phyloP scores from a whole-genome alignment of 2,797 vertebrate species.

The Oreochromis mossambicus region DNA sequence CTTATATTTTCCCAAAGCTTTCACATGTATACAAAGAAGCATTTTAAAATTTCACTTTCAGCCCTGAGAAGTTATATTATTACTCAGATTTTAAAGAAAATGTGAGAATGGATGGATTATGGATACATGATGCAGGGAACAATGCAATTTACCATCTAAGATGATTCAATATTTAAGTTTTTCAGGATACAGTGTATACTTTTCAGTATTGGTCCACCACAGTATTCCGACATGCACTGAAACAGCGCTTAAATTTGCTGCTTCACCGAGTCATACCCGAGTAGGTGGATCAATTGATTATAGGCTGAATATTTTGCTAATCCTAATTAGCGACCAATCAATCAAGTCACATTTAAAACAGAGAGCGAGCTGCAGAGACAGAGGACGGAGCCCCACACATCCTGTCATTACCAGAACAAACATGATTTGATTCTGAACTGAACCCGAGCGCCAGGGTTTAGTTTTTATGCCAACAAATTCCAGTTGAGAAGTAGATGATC shows the following conservation, averaged over 20 bases:
- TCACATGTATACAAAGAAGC: background rate
- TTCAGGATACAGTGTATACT: background rate
- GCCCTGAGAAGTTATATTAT: background rate
- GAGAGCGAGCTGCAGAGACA: background rate
- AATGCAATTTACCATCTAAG: background rate
- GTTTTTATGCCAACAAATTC: conserved; percentile 13
- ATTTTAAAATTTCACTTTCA: background rate
- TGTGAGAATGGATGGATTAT: background rate
- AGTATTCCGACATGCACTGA: background rate
- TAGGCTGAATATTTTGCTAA: background rate
- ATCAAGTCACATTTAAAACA: background rate
- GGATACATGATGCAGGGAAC: background rate
- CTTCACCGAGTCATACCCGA: background rate
- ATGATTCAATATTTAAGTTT: background rate
- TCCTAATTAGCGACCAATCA: background rate
- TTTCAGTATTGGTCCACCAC: background rate
- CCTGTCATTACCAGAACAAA: conserved; percentile 9
- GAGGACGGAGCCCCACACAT: background rate
- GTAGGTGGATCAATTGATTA: conserved; percentile 25
- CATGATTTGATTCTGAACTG: background rate
- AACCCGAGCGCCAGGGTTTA: background rate
- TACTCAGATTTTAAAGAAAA: background rate
- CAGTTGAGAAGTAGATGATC: conserved; percentile 37
- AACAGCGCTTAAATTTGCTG: background rate
- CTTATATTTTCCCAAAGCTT: background rate